These are phyloP conservation scores for Entelurus aequoreus DNA, from an alignment of 2,113 vertebrate species.

Conservation along the genomic window DNA sequence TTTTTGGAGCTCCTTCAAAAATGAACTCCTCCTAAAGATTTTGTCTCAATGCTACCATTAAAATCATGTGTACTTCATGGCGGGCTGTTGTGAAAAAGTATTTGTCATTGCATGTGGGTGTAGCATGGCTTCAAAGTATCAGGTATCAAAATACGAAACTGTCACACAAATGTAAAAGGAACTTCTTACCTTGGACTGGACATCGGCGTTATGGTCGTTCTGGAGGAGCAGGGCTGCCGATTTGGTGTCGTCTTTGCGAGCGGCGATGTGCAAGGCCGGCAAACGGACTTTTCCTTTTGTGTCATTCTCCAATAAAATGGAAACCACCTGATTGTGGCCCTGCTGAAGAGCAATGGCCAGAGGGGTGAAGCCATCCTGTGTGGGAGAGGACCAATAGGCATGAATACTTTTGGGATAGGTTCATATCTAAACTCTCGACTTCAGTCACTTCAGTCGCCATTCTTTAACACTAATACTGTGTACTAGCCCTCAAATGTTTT, in stretches of 20 bases:
- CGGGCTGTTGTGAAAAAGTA: too few species aligned
- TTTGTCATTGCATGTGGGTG: too few species aligned
- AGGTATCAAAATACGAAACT: background rate
- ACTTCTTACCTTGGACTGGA: conserved; percentile 90
- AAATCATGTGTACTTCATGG: too few species aligned
- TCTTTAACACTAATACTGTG: too few species aligned
- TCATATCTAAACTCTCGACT: too few species aligned
- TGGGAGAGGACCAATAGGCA: background rate
- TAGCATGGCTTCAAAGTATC: too few species aligned
- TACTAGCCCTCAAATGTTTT: too few species aligned
- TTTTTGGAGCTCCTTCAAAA: too few species aligned
- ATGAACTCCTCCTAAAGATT: too few species aligned
- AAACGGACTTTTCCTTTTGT: conserved; percentile 97
- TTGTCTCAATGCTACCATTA: too few species aligned
- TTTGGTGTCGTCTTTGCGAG: conserved; percentile 96
- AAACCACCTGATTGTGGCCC: conserved; percentile 97
- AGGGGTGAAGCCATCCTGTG: conserved; percentile 94
- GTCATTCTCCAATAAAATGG: conserved; percentile 92
- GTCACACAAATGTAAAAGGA: background rate
- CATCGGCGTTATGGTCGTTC: conserved; percentile 95
- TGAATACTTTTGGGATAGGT: background rate
- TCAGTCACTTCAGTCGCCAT: too few species aligned
- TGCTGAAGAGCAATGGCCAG: conserved; percentile 95
- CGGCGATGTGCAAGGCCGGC: conserved; percentile 92
- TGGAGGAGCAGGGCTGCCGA: conserved; percentile 93